phyloP scores from a whole-genome alignment of 2,888 invertebrate species.

The Pristionchus arcanus region DNA sequence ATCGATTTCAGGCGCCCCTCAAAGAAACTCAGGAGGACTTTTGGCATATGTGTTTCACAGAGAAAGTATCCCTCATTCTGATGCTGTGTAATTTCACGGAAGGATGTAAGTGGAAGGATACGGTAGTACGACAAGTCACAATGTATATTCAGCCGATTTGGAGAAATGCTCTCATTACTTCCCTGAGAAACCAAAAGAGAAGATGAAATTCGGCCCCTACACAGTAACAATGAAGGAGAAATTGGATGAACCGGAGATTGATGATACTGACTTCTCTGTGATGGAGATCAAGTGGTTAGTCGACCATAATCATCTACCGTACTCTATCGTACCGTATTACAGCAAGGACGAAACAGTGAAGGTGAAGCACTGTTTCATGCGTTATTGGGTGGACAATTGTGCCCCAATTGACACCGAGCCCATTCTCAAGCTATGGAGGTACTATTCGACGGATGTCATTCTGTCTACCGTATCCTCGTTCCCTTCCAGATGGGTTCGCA shows the following conservation, averaged over 20 bases:
- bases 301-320: conserved; percentile 2
- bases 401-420: conserved; percentile 56
- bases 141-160: not conserved
- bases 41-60: conserved; percentile 34
- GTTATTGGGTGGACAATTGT: conserved; percentile 61
- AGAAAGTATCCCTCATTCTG: conserved; percentile 49
- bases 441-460: not conserved
- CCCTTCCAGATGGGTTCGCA: conserved; percentile 33
- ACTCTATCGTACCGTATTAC: not conserved
- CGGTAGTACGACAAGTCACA: not conserved
- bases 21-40: conserved; percentile 26
- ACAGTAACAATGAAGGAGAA: conserved; percentile 30
- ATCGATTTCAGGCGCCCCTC: conserved; percentile 82
- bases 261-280: conserved; percentile 8
- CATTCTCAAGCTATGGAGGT: conserved; percentile 56
- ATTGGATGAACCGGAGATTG: conserved; percentile 14
- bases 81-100: conserved; percentile 49
- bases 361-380: conserved; percentile 53
- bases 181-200: conserved; percentile 21
- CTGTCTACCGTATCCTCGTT: no score
- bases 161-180: conserved; percentile 57
- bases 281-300: conserved; percentile 45
- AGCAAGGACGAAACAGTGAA: conserved; percentile 36
- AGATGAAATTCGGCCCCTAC: not conserved
- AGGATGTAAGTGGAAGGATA: conserved; percentile 23